Percentiles rank a stretch among this genome's conserved stretches.
Evolutionary conservation across 2,113 vertebrate genomes (phyloP).

Genomic region (Chelonoidis abingdonii): DNA sequence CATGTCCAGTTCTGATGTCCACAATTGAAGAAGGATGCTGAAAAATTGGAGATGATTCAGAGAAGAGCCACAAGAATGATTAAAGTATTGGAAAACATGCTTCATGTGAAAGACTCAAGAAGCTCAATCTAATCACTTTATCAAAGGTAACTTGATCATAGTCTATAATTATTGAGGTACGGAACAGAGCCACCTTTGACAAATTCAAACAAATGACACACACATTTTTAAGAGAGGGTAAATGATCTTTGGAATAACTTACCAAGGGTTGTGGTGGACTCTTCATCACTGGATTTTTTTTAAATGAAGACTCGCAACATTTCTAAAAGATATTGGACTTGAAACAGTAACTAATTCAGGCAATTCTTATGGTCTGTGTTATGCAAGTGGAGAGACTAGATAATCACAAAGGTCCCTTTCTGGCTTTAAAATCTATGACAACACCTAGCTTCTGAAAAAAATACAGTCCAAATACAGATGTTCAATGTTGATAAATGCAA

Average conservation of each 20-base stretch:
- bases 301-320: neutral
- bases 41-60: neutral
- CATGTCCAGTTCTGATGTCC: neutral
- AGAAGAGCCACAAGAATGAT: neutral
- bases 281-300: neutral
- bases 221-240: neutral
- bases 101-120: neutral
- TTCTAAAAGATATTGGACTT: neutral
- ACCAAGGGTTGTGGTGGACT: neutral
- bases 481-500: too few species aligned
- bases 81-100: neutral
- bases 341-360: neutral
- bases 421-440: neutral
- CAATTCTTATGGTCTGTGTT: neutral
- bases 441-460: neutral
- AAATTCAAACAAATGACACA: neutral
- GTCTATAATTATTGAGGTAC: neutral
- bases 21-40: neutral
- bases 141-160: neutral
- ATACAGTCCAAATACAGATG: fast-evolving
- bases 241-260: neutral
- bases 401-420: neutral
- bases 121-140: neutral
- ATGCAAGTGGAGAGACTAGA: neutral
- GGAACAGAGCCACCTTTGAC: neutral